Evolutionary conservation across 2,888 invertebrate species (phyloP).

Genomic region (Octodonta nipae): DNA sequence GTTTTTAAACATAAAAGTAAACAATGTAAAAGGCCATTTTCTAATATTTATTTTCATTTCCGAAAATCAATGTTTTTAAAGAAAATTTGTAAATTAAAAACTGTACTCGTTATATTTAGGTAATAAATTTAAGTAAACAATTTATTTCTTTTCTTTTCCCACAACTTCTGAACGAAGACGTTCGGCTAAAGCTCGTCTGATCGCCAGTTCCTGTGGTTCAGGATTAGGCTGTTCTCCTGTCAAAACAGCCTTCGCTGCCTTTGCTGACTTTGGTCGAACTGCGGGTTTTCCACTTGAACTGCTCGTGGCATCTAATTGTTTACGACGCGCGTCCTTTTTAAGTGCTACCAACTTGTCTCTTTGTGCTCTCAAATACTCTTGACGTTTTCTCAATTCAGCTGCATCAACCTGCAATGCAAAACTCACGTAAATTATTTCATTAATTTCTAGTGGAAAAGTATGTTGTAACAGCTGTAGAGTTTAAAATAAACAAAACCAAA

Average conservation of each 20-base stretch:
- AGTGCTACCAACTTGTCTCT: constrained; percentile 80
- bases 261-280: constrained; percentile 54
- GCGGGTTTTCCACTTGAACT: constrained; percentile 38
- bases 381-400: constrained; percentile 61
- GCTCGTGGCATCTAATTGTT: constrained; percentile 52
- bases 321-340: constrained; percentile 77
- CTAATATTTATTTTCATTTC: constrained; percentile 24
- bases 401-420: constrained; percentile 38
- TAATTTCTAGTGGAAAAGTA: too few species aligned
- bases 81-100: constrained; percentile 28
- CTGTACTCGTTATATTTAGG: constrained; percentile 36
- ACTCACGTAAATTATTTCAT: too few species aligned
- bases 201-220: constrained; percentile 53
- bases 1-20: constrained; percentile 11
- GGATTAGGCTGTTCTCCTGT: constrained; percentile 35
- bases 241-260: constrained; percentile 56
- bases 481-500: too few species aligned
- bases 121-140: constrained; percentile 34
- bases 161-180: constrained; percentile 78
- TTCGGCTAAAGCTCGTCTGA: constrained; percentile 71
- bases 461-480: too few species aligned
- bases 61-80: constrained; percentile 30
- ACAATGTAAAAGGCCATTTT: constrained; percentile 21
- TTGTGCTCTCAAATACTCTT: constrained; percentile 76
- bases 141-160: constrained; percentile 6